Conservation (phyloP, 2,888 invertebrate genomes). For the Melanotus villosus region DNA sequence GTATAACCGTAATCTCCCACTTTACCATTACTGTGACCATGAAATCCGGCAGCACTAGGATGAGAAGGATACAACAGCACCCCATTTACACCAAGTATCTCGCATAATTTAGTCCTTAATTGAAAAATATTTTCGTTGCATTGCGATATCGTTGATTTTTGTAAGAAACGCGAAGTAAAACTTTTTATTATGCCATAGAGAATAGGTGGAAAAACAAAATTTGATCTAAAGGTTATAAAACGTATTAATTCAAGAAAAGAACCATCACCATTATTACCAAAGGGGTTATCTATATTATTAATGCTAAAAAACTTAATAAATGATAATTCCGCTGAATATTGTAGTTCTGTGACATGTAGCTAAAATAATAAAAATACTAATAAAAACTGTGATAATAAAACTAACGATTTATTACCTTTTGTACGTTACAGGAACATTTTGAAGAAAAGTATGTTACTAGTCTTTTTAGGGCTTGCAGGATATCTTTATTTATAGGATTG, state of each 20-base stretch:
- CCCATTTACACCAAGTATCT: constrained; percentile 77
- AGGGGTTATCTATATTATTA: constrained; percentile 76
- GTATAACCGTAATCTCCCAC: constrained; percentile 83
- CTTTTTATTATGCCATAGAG: constrained; percentile 69
- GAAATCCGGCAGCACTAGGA: constrained; percentile 77
- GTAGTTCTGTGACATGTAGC: constrained; percentile 76
- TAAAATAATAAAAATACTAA: constrained; percentile 58
- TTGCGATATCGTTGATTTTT: constrained; percentile 22
- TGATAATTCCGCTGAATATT: constrained; percentile 76
- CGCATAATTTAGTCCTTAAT: constrained; percentile 65
- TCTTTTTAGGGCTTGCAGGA: constrained; percentile 72
- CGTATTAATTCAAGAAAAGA: constrained; percentile 77
- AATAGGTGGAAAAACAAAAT: constrained; percentile 78
- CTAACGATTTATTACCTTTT: constrained; percentile 73
- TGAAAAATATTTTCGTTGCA: constrained; percentile 19
- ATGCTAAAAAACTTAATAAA: constrained; percentile 72
- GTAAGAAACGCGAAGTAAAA: constrained; percentile 69
- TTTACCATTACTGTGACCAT: constrained; percentile 77
- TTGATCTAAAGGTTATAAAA: constrained; percentile 74
- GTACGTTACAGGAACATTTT: constrained; percentile 70
- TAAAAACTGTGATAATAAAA: not conserved
- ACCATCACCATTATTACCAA: constrained; percentile 75
- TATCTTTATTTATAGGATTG: constrained; percentile 73
- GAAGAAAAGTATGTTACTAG: constrained; percentile 71
- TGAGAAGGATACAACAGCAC: constrained; percentile 80